Evolutionary conservation across 2,888 invertebrate species (phyloP).

Genomic region (Euplagia quadripunctaria): DNA sequence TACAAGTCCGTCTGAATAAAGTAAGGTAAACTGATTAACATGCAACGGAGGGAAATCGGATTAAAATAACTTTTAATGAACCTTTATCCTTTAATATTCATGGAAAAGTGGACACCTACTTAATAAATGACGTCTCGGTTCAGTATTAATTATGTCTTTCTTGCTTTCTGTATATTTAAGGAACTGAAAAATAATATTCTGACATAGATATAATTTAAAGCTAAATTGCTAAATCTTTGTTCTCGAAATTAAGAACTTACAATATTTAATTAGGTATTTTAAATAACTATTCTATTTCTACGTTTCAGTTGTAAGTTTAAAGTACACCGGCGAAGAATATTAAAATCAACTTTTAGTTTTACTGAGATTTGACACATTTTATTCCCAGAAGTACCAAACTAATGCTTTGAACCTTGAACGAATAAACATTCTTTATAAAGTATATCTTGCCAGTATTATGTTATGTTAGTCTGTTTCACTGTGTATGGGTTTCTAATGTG

Average conservation of each 20-base stretch:
- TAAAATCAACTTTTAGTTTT: not conserved
- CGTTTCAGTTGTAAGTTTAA: not conserved
- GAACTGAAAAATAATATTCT: conserved; percentile 27
- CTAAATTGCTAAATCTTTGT: conserved; percentile 11
- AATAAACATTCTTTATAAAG: not conserved
- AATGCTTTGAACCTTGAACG: not conserved
- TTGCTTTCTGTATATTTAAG: conserved; percentile 33
- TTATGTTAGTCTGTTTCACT: conserved; percentile 12
- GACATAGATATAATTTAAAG: conserved; percentile 13
- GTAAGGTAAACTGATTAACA: conserved; percentile 65
- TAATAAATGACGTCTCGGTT: conserved; percentile 55
- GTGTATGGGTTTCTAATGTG: conserved; percentile 24
- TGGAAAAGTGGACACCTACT: conserved; percentile 57
- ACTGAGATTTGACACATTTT: not conserved
- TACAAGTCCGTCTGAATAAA: conserved; percentile 47
- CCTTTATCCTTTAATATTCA: conserved; percentile 68
- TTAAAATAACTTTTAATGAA: conserved; percentile 73
- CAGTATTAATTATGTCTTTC: conserved; percentile 46
- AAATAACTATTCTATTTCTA: not conserved
- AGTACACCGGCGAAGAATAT: no score
- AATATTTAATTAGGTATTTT: no score
- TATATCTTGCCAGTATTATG: conserved; percentile 5
- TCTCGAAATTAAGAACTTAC: not conserved
- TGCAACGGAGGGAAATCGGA: conserved; percentile 62
- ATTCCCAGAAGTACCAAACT: not conserved